Evolutionary conservation across 1,140 invertebrate genomes (phyloP), one percentile per base, ranked within the genome.

Genomic region (Nylanderia fulva): DNA sequence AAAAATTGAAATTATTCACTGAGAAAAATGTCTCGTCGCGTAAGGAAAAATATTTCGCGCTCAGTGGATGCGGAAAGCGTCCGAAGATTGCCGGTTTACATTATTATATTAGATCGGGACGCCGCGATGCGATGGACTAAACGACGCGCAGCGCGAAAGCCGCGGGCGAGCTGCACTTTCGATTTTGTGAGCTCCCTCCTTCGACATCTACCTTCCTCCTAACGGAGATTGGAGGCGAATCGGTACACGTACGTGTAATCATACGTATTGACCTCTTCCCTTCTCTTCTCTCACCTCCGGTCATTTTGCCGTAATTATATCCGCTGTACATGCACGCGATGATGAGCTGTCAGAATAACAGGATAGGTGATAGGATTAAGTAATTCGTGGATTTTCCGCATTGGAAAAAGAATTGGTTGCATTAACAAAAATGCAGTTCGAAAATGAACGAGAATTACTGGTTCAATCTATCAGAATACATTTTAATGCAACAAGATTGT

Each of bases 171-270:
- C 77, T 82, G 56, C n/a, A 82, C 77, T 82, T 82, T 82, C 77
- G 52, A 72, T 72, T 82, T 82, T 72, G n/a, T n/a, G 42, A 82
- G 8, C 77, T 82, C 77, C 77, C 77, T 82, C 77, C 77, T 82
- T 56, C 77, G 36, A 45, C 27, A 82, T 54, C n/a, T 82, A 56
- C 52, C 77, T 58, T 71, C 42, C 52, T 68, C 64, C 66, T 58
- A 42, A 58, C 66, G 54, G 66, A 82, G 36, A n/a, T 79, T 79
- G 45, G 0, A 27, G 24, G 8, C 52, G 60, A 82, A 71, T 80
- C 68, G 15, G 45, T 80, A 68, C 29, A 68, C 27, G 13, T 80
- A 58, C 52, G 24, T 39, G 24, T 39, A 8, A 15, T 7, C 18
- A 24, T 56, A 42, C 36, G 15, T 15, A 33, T n/a, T 80, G 64